Conservation (phyloP, 2,113 vertebrate genomes). For the Cheilinus undulatus region DNA sequence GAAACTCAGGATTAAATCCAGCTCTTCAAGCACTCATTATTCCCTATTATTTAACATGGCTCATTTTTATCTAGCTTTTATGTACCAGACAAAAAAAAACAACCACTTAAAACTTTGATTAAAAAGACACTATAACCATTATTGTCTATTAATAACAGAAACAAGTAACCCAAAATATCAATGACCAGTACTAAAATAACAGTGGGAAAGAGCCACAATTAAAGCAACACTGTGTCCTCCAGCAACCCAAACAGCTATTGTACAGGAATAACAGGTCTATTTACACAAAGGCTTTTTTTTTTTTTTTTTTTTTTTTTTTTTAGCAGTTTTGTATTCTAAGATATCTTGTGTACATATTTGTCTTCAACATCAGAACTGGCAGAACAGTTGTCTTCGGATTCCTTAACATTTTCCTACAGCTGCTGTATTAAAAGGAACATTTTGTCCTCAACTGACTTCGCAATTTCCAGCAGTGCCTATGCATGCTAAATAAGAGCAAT, state of each 20-base stretch:
- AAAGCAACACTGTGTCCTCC: neutral
- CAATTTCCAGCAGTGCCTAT: neutral
- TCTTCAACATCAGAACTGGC: constrained; percentile 1
- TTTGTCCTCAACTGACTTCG: neutral
- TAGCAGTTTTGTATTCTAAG: neutral
- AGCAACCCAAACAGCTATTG: neutral
- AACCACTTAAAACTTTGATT: neutral
- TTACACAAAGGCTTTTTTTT: neutral
- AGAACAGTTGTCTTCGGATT: no score
- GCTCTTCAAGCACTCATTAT: constrained; percentile 5
- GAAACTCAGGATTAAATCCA: constrained; percentile 19
- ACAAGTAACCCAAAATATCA: neutral
- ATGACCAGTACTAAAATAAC: neutral
- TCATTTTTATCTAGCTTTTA: constrained; percentile 28
- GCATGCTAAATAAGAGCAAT: neutral
- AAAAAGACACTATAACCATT: neutral
- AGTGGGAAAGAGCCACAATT: neutral
- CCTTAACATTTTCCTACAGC: neutral
- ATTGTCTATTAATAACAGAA: neutral
- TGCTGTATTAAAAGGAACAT: neutral
- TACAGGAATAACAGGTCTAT: constrained; percentile 9
- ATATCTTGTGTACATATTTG: neutral
- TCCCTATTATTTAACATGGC: constrained; percentile 42
- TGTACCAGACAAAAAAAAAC: neutral
- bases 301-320: no score